Evolutionary conservation across 2,113 vertebrate species (phyloP).

Genomic region (Irena cyanogastra): DNA sequence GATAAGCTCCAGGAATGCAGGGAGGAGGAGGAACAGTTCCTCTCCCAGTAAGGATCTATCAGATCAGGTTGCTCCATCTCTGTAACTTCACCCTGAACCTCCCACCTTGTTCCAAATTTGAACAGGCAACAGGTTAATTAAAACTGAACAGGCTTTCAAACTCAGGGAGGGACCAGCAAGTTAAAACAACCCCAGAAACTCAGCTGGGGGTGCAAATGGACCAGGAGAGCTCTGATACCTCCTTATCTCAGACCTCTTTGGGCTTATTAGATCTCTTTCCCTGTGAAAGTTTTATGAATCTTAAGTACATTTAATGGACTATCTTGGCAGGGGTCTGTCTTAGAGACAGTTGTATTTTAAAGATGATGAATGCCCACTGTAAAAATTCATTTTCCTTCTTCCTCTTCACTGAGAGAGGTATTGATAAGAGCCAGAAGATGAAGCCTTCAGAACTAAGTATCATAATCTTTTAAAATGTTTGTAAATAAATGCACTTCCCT

Average conservation of each 20-base stretch:
- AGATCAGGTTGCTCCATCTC: background rate
- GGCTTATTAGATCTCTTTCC: background rate
- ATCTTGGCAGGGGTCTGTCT: background rate
- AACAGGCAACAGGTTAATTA: background rate
- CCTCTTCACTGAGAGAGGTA: background rate
- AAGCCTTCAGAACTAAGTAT: background rate
- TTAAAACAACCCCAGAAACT: background rate
- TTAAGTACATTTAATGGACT: background rate
- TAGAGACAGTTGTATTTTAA: background rate
- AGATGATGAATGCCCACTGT: background rate
- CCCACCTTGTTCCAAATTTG: background rate
- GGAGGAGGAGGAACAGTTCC: background rate
- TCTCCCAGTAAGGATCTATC: background rate
- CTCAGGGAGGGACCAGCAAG: background rate
- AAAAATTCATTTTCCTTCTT: background rate
- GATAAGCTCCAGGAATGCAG: background rate
- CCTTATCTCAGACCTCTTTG: background rate
- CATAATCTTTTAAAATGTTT: background rate
- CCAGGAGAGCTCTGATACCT: background rate
- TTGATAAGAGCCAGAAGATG: background rate
- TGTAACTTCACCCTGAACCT: background rate
- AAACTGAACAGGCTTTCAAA: background rate
- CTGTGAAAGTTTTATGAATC: background rate
- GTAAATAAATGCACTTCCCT: background rate
- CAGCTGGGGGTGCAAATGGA: background rate